A percentile compares a stretch with the other conserved stretches of the same genome.
phyloP scores from a whole-genome alignment of 2,888 invertebrate species.

The Drosophila lacicola region DNA sequence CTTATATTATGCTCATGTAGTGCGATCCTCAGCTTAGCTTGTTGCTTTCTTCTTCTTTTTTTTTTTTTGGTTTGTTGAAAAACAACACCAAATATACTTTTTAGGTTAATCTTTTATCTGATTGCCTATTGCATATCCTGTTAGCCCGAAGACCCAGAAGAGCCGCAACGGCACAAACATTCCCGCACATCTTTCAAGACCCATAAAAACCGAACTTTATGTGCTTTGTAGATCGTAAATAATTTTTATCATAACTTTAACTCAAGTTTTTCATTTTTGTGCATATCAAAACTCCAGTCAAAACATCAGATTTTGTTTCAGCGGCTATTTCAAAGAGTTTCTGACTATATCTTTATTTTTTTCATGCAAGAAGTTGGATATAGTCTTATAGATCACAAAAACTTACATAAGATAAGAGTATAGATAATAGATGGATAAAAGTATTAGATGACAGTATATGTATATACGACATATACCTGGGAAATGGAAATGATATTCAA shows the following conservation, averaged over 20 bases:
- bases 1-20: conserved; percentile 3
- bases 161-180: neutral
- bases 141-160: conserved; percentile 10
- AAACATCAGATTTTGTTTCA: neutral
- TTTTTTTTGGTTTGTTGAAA: neutral
- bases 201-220: conserved; percentile 9
- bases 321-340: no score
- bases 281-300: neutral
- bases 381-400: no score
- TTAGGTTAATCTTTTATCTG: conserved; percentile 35
- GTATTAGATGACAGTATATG: no score
- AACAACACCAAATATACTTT: conserved; percentile 5
- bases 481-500: no score
- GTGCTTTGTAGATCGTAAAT: conserved; percentile 10
- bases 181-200: neutral
- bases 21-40: conserved; percentile 26
- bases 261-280: neutral
- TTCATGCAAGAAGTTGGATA: no score
- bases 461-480: no score
- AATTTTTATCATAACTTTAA: neutral
- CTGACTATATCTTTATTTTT: no score
- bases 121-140: conserved; percentile 46
- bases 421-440: no score
- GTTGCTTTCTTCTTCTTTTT: conserved; percentile 25
- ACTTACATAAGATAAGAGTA: no score